A percentile compares a stretch with the other conserved stretches of the same genome.
Conservation (phyloP, 2,113 vertebrate species). For the Aldabrachelys gigantea region DNA sequence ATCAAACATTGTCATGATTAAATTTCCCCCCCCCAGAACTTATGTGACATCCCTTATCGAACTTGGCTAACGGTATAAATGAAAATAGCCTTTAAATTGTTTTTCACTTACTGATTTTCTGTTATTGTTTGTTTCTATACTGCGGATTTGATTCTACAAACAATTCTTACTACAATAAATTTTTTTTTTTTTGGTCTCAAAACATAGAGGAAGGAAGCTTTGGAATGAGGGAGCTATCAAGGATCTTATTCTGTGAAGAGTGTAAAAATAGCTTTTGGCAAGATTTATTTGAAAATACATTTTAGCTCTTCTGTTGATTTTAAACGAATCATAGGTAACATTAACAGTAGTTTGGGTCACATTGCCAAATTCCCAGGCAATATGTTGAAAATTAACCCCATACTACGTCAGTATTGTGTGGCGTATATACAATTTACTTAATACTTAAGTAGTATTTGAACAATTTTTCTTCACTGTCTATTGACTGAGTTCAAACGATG, state of each 20-base stretch:
- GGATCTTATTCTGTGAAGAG: neutral
- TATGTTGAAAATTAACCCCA: neutral
- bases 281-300: neutral
- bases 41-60: neutral
- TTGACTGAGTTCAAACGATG: neutral
- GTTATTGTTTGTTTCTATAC: neutral
- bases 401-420: neutral
- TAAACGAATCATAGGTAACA: neutral
- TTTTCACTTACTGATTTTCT: neutral
- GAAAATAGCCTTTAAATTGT: neutral
- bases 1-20: neutral
- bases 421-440: neutral
- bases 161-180: neutral
- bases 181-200: neutral
- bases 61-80: neutral
- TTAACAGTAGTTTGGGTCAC: neutral
- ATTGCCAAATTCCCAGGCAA: neutral
- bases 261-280: neutral
- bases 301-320: neutral
- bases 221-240: neutral
- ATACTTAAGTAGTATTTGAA: neutral
- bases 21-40: fast-evolving
- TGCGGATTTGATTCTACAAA: neutral
- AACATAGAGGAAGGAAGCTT: neutral
- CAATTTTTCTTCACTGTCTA: neutral